Base-by-base conservation (phyloP, 2,113 vertebrate species). In the Gymnarchus niloticus region DNA sequence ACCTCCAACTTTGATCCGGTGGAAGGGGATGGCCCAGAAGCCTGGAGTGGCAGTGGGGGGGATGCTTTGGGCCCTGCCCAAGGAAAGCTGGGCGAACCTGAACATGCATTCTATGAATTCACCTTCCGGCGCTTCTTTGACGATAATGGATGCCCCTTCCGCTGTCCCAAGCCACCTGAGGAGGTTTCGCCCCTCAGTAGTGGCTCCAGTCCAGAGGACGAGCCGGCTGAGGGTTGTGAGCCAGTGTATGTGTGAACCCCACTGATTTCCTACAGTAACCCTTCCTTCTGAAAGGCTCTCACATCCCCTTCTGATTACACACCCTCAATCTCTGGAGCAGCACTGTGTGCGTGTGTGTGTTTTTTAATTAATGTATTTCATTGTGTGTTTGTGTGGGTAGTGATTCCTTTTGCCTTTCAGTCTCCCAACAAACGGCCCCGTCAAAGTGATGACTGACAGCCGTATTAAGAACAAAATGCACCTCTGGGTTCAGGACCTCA, bases 1-100 rank as follows among this genome's bases (percentile, higher is more conserved):
- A 99, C 98, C 12, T 99, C 98, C n/a, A 99, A 99, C 93, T 99
- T 99, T 59, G 98, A 99, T 91, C 98, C 98, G 0, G 97, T 99
- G 65, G 98, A 98, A 85, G 98, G 99, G 86, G 98, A 99, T 76
- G 93, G 94, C 28, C 96, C 93, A 0, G 93, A 95, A 56, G 96
- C 96, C 0, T 98, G 97, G 96, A 95, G 94, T 0, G 95, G 97
- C 82, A 98, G 97, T 0, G 96, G 94, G 48, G 97, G 97, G 95
- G 98, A 99, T 87, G 89, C 93, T 0, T 93, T 98, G n/a, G 93
- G 95, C 85, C 95, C 95, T 8, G 94, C 96, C 0, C 93, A 93
- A 1, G 95, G 92, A 90, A 98, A 97, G 88, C 82, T 82, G 1
- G 80, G 49, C 5, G 97, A 99, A 89, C 97, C 98, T 0, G 98